These are phyloP conservation scores for Machimus rusticus DNA, from an alignment of 2,888 invertebrate species.

Conservation along the genomic window DNA sequence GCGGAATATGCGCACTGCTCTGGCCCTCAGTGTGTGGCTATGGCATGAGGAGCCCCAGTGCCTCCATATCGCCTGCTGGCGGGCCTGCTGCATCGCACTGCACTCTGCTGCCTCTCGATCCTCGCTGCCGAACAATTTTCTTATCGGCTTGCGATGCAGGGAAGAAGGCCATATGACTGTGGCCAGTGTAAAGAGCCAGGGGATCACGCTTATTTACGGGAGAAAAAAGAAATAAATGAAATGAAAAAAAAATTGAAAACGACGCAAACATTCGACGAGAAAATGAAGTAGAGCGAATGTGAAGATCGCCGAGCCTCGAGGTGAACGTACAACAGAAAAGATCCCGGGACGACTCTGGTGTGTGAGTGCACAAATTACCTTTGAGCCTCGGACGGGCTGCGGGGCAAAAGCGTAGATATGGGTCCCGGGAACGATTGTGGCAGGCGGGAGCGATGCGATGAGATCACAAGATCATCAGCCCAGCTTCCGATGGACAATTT, in stretches of 20 bases:
- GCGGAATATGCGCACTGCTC: not conserved
- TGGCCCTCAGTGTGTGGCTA: not conserved
- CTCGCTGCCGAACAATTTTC: not conserved
- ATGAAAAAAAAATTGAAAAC: not conserved
- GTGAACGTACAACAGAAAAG: constrained; percentile 18
- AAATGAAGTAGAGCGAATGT: not conserved
- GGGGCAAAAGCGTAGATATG: not conserved
- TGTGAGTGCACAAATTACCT: constrained; percentile 16
- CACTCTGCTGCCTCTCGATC: not conserved
- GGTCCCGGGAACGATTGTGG: not conserved
- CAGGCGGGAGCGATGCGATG: not conserved
- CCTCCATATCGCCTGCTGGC: not conserved
- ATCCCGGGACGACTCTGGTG: not conserved
- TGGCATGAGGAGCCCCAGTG: not conserved
- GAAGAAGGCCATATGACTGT: not conserved
- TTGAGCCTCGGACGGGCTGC: not conserved
- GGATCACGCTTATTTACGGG: constrained; percentile 13
- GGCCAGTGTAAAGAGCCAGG: not conserved
- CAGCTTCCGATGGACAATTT: not conserved
- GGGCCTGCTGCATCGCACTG: not conserved
- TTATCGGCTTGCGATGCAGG: not conserved
- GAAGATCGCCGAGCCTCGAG: constrained; percentile 3
- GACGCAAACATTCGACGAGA: not conserved
- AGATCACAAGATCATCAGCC: not conserved
- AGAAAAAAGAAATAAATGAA: not conserved